Conservation (phyloP, 2,888 invertebrate genomes). For the Nymphalis polychloros region DNA sequence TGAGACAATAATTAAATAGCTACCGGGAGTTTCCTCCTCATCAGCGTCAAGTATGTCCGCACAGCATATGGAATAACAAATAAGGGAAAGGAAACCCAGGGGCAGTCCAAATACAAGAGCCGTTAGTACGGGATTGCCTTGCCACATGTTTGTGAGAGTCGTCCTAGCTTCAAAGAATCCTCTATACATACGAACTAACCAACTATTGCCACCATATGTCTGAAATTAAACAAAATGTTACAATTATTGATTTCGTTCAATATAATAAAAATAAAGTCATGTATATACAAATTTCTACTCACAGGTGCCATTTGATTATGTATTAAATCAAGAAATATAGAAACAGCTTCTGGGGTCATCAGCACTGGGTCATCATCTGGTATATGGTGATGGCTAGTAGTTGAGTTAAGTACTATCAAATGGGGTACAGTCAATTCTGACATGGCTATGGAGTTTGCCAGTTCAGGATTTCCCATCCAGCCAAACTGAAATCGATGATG, state of each 20-base stretch:
- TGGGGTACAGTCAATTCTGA: conserved; percentile 90
- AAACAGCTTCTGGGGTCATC: conserved; percentile 89
- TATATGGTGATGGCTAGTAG: conserved; percentile 95
- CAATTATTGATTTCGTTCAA: background rate
- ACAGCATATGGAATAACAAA: conserved; percentile 97
- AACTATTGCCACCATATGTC: conserved; percentile 93
- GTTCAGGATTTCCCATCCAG: conserved; percentile 94
- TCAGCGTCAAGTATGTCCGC: conserved; percentile 96
- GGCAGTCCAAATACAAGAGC: conserved; percentile 97
- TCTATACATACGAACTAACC: conserved; percentile 88
- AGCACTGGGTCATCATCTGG: conserved; percentile 91
- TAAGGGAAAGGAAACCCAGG: conserved; percentile 94
- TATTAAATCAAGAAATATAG: conserved; percentile 88
- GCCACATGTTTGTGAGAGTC: conserved; percentile 92
- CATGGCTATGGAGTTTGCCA: conserved; percentile 97
- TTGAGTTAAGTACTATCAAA: conserved; percentile 94
- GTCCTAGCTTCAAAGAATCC: conserved; percentile 92
- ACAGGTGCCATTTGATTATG: conserved; percentile 90
- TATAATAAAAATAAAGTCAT: too few species aligned
- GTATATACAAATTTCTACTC: conserved; percentile 46
- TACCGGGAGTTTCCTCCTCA: conserved; percentile 85
- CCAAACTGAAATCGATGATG: conserved; percentile 95
- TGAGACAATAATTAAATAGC: background rate
- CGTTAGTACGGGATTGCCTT: conserved; percentile 95
- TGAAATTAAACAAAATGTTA: conserved; percentile 51